phyloP scores from a whole-genome alignment of 2,113 vertebrate genomes.

The Megaptera novaeangliae region DNA sequence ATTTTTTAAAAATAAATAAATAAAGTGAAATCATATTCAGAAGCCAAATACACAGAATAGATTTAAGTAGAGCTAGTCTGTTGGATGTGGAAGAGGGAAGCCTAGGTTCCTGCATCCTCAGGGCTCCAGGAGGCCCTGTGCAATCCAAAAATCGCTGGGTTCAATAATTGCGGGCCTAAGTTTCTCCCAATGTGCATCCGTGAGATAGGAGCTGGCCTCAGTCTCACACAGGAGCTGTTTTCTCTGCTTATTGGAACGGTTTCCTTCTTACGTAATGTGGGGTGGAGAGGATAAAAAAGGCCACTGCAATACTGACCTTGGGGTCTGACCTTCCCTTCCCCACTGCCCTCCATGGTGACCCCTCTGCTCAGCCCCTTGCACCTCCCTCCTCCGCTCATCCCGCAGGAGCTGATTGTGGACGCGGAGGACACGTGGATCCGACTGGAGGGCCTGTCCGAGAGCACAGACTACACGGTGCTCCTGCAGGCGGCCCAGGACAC shows the following conservation, averaged over 20 bases:
- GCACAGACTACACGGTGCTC: constrained; percentile 90
- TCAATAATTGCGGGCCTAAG: neutral
- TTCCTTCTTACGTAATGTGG: neutral
- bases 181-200: neutral
- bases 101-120: neutral
- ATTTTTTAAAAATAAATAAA: too few species aligned
- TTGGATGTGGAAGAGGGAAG: neutral
- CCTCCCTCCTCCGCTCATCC: constrained; percentile 16
- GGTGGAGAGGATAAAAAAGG: neutral
- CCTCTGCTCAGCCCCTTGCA: neutral
- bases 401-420: constrained; percentile 95
- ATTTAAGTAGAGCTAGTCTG: neutral
- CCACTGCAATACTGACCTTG: neutral
- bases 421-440: constrained; percentile 98
- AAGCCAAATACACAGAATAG: neutral
- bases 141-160: neutral
- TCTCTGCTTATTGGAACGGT: neutral
- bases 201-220: neutral
- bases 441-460: constrained; percentile 93
- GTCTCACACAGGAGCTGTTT: neutral
- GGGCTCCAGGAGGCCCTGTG: neutral
- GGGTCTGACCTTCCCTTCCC: neutral
- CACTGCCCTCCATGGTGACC: neutral
- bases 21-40: neutral
- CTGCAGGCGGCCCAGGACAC: constrained; percentile 92